Percentiles rank a stretch among this genome's conserved stretches.
phyloP scores from a whole-genome alignment of 2,113 vertebrate species.

The Uropsilus gracilis region DNA sequence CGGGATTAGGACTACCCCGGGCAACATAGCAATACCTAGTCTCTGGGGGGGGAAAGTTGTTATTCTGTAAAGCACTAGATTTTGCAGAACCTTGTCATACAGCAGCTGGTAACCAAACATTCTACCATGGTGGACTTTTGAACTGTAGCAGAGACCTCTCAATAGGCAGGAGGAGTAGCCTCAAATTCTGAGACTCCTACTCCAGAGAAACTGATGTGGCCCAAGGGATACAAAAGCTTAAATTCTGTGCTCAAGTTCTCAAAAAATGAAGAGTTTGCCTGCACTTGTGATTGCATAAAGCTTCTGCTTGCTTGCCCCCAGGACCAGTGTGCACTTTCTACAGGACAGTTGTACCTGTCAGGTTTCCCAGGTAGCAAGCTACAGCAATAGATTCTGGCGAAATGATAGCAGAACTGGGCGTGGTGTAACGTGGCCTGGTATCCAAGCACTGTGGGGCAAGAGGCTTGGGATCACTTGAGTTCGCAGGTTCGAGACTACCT shows the following conservation, averaged over 20 bases:
- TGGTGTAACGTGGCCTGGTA: no score
- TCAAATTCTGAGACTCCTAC: background rate
- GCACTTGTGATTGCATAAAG: background rate
- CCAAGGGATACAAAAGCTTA: background rate
- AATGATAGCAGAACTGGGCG: no score
- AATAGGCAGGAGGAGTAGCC: background rate
- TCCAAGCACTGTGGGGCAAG: no score
- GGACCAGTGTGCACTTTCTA: background rate
- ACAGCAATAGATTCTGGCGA: background rate
- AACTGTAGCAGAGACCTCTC: background rate
- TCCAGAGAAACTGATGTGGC: background rate
- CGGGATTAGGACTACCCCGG: no score
- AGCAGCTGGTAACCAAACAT: background rate
- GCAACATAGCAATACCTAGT: no score
- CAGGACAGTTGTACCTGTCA: background rate
- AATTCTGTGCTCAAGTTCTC: background rate
- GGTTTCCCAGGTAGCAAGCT: background rate
- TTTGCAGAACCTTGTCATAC: background rate
- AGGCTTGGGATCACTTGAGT: no score
- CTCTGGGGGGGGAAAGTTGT: no score
- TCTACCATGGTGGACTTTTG: background rate
- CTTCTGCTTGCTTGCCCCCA: background rate
- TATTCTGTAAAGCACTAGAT: background rate
- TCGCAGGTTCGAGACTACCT: no score
- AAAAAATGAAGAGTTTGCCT: background rate